Evolutionary conservation across 2,113 vertebrate species (phyloP).

Genomic region (Marmota flaviventris): DNA sequence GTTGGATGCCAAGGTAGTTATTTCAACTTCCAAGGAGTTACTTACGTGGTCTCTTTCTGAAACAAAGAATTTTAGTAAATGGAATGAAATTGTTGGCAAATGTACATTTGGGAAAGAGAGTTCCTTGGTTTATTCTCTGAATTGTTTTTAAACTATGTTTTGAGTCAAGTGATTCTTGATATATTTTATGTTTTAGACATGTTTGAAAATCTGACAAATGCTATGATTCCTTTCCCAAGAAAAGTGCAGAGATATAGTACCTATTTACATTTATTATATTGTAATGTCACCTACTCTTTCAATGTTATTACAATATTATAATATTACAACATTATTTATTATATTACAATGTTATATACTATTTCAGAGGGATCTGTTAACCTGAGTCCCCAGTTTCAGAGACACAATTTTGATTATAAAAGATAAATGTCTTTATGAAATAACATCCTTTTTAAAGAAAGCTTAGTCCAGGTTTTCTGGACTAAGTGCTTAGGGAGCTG

Average conservation of each 20-base stretch:
- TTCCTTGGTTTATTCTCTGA: background rate
- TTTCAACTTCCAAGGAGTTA: background rate
- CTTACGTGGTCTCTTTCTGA: background rate
- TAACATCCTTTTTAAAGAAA: background rate
- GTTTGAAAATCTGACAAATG: background rate
- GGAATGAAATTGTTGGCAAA: background rate
- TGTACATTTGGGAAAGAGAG: background rate
- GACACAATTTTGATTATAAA: background rate
- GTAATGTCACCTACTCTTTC: too few species aligned
- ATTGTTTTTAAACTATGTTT: slow-evolving; percentile 22
- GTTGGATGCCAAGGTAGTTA: background rate
- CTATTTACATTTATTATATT: background rate
- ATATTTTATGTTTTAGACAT: background rate
- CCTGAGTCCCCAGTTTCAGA: background rate
- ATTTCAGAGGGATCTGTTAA: background rate
- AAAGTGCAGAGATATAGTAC: background rate
- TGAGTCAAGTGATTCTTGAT: background rate
- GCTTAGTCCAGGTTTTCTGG: background rate
- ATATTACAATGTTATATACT: background rate
- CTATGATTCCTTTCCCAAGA: background rate
- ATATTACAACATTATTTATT: too few species aligned
- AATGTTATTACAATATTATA: too few species aligned
- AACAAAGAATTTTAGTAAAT: background rate
- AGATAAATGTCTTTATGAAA: background rate
- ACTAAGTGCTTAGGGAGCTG: background rate